These are phyloP conservation scores for Colostygia pectinataria DNA, from an alignment of 2,888 invertebrate species.

Conservation along the genomic window DNA sequence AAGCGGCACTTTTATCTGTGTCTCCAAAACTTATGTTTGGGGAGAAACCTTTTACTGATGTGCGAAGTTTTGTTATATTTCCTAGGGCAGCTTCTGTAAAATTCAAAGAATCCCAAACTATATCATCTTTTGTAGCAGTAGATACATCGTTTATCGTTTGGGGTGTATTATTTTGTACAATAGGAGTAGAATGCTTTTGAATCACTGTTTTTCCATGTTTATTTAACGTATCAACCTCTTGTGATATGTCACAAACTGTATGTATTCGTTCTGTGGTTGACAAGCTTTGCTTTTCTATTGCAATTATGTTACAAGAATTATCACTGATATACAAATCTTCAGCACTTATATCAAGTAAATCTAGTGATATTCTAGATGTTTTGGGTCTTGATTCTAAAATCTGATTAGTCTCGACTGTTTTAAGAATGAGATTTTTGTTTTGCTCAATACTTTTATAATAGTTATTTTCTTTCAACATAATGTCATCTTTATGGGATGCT, in stretches of 20 bases:
- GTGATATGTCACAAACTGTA: constrained; percentile 9
- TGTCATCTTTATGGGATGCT: background rate
- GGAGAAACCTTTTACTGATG: constrained; percentile 53
- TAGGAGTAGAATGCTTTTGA: constrained; percentile 24
- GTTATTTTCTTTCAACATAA: background rate
- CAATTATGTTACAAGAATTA: constrained; percentile 11
- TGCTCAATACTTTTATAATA: background rate
- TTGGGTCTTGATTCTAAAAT: constrained; percentile 1
- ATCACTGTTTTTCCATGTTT: background rate
- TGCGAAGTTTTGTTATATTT: constrained; percentile 56
- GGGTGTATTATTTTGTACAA: constrained; percentile 5
- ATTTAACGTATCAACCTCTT: constrained; percentile 4
- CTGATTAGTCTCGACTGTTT: background rate
- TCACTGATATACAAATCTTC: constrained; percentile 25
- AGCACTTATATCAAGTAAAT: constrained; percentile 24
- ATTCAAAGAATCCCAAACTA: constrained; percentile 68
- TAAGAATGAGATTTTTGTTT: background rate
- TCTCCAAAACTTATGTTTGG: constrained; percentile 69
- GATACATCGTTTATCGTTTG: constrained; percentile 13
- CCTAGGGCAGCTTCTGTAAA: constrained; percentile 58
- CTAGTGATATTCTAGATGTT: constrained; percentile 21
- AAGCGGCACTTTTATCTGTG: constrained; percentile 38
- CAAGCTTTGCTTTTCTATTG: constrained; percentile 1
- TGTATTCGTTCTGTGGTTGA: background rate
- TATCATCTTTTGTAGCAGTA: constrained; percentile 47